phyloP scores from a whole-genome alignment of 1,140 invertebrate species.

The Trichonephila clavipes region DNA sequence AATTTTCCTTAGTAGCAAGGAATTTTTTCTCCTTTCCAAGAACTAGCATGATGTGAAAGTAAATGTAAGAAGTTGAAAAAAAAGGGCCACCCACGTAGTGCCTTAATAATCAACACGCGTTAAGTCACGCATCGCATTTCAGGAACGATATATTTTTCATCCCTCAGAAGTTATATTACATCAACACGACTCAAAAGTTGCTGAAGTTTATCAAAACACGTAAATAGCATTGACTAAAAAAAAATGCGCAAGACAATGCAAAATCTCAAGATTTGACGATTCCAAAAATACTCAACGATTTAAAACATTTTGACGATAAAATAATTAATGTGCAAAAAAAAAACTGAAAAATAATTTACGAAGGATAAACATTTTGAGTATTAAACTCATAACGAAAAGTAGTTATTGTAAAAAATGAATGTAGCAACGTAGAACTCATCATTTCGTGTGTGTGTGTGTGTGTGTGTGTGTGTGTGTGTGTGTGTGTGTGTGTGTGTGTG shows the following conservation, averaged over 20 bases:
- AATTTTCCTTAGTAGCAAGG: not conserved
- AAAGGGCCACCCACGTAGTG: not conserved
- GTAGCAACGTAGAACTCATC: not conserved
- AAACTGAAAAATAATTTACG: too few species aligned
- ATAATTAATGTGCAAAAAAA: too few species aligned
- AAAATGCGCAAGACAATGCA: not conserved
- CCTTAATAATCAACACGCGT: conserved; percentile 21
- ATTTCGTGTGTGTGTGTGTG: too few species aligned
- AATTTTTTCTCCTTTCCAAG: not conserved
- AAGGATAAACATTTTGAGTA: too few species aligned
- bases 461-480: too few species aligned
- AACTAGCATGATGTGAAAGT: not conserved
- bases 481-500: too few species aligned
- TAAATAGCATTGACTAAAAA: not conserved
- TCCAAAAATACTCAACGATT: not conserved
- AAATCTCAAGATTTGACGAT: not conserved
- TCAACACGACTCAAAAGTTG: not conserved
- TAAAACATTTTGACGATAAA: not conserved
- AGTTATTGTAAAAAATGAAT: not conserved
- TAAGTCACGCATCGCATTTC: not conserved
- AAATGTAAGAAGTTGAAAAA: not conserved
- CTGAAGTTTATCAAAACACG: not conserved
- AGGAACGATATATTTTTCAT: not conserved
- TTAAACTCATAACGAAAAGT: not conserved
- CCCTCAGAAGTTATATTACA: not conserved